phyloP scores from a whole-genome alignment of 2,113 vertebrate species.

The Entomyzon cyanotis region DNA sequence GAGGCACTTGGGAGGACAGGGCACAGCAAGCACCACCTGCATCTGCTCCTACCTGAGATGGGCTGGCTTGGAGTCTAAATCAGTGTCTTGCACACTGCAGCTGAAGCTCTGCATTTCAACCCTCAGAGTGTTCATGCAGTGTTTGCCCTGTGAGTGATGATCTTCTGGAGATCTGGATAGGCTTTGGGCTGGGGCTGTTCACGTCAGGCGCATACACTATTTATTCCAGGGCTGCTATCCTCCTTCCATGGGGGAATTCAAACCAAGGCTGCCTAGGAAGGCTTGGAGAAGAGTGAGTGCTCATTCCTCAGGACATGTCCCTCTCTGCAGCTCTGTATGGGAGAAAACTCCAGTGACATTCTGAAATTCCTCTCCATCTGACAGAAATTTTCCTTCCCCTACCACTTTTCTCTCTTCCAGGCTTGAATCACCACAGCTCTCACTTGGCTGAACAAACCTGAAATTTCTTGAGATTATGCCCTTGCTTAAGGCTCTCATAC shows the following conservation, averaged over 20 bases:
- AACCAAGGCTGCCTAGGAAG: background rate
- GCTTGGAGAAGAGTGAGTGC: background rate
- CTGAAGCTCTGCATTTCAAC: background rate
- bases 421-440: background rate
- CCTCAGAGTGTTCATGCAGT: background rate
- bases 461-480: background rate
- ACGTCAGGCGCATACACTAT: background rate
- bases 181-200: background rate
- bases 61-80: background rate
- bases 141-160: background rate
- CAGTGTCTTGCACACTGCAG: background rate
- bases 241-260: background rate
- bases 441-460: background rate
- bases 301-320: background rate
- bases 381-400: background rate
- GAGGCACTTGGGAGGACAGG: background rate
- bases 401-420: background rate
- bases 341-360: background rate
- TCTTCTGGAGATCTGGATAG: background rate
- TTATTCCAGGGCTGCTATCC: background rate
- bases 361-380: background rate
- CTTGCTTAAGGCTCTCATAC: background rate
- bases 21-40: background rate
- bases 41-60: background rate
- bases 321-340: background rate